phyloP scores from a whole-genome alignment of 2,113 vertebrate species.

The Bombycilla garrulus region DNA sequence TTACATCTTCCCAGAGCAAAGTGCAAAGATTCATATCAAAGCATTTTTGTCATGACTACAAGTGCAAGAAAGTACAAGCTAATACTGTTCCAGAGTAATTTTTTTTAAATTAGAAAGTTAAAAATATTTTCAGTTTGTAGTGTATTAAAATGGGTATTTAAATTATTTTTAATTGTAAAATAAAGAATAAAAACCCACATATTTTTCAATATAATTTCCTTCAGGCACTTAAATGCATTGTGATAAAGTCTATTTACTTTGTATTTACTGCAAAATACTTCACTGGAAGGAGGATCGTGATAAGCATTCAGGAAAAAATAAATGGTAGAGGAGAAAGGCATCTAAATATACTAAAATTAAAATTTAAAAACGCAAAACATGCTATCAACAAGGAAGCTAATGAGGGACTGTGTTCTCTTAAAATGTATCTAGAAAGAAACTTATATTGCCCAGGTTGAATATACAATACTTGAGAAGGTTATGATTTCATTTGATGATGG shows the following conservation, averaged over 20 bases:
- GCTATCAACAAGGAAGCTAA: background rate
- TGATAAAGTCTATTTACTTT: background rate
- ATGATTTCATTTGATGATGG: background rate
- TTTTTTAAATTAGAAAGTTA: background rate
- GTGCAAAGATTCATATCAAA: background rate
- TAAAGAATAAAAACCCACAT: background rate
- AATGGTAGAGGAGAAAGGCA: rapidly evolving
- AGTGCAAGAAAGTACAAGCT: background rate
- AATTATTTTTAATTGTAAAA: background rate
- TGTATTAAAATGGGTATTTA: background rate
- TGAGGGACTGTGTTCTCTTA: background rate
- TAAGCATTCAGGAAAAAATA: background rate
- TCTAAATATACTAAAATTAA: background rate
- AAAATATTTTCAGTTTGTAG: background rate
- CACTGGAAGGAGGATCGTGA: background rate
- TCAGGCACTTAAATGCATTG: background rate
- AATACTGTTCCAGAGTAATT: background rate
- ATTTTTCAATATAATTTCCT: background rate
- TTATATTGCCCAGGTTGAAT: background rate
- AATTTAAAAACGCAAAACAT: background rate
- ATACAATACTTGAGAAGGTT: background rate
- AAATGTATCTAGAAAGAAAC: background rate
- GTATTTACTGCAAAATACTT: background rate
- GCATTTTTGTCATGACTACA: background rate
- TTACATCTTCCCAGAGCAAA: background rate